phyloP scores from a whole-genome alignment of 2,797 vertebrate species.

The Eospalax fontanierii region DNA sequence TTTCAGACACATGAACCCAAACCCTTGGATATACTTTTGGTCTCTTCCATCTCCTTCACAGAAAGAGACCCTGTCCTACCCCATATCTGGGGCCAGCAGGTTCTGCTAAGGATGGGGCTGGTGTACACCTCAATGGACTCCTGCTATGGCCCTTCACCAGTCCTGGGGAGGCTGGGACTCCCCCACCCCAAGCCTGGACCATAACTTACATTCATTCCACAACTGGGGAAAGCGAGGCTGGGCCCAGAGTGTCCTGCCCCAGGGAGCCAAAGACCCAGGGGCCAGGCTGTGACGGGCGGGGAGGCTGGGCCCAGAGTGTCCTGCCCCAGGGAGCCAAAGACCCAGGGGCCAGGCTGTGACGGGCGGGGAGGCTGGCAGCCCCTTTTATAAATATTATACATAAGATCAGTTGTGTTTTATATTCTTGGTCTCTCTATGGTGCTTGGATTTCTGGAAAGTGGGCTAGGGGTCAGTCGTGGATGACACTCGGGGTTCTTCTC shows the following conservation, averaged over 20 bases:
- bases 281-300: neutral
- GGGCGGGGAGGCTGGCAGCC: slow-evolving; percentile 40
- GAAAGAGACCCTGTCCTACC: neutral
- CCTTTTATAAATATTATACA: slow-evolving; percentile 83
- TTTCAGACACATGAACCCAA: slow-evolving; percentile 26
- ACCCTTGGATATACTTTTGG: neutral
- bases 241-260: slow-evolving; percentile 19
- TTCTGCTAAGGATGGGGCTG: slow-evolving; percentile 52
- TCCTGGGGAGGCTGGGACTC: slow-evolving; percentile 83
- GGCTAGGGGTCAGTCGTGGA: neutral
- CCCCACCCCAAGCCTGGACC: slow-evolving; percentile 44
- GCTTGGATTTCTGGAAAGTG: slow-evolving; percentile 32
- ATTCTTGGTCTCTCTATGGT: slow-evolving; percentile 38
- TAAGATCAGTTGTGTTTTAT: slow-evolving; percentile 59
- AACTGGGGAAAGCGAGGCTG: slow-evolving; percentile 26
- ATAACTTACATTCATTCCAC: slow-evolving; percentile 63
- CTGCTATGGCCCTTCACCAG: slow-evolving; percentile 20
- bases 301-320: neutral
- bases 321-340: slow-evolving; percentile 46
- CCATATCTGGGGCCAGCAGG: neutral
- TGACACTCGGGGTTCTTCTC: neutral
- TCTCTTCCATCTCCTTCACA: neutral
- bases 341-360: slow-evolving; percentile 22
- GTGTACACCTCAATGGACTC: neutral
- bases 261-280: slow-evolving; percentile 52